Evolutionary conservation across 2,113 vertebrate species (phyloP), one percentile per base, ranked within the genome.

Genomic region (Puffinus mauretanicus): DNA sequence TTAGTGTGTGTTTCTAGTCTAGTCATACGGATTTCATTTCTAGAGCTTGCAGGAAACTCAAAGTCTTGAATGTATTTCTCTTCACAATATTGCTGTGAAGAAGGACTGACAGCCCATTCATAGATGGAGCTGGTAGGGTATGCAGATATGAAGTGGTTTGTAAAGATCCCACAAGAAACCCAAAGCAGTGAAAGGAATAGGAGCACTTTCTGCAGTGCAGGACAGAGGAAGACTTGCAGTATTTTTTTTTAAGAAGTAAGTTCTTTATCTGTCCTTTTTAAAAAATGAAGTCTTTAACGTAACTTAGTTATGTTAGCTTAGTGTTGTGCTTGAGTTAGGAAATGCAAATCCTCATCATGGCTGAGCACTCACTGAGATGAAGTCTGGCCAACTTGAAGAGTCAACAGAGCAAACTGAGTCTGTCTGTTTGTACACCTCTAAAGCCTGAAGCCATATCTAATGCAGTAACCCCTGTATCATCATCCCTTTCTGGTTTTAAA

Each of bases 121-220:
- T 14, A 52, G 30, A 20, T 10, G 15, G 20, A 64, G 15, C 15
- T 42, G 30, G 4, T 27, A 49, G 5, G 1, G 7, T 29, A n/a
- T 34, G n/a, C 7, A 24, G 46, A 26, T 42, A 51, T 11, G 8
- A 67, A 54, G 6, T 34, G 4, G 3, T 60, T 20, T 82, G 10
- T 40, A 40, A 89, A 55, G 8, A 27, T 52, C 9, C 5, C 13
- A 38, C 0, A 4, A 26, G 21, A 86, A 91, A 65, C 75, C 4
- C 16, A 32, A 54, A 51, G 7, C 5, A 67, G 15, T 5, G 6
- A 16, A 58, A 65, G 2, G 8, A 86, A 52, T 21, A 36, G 6
- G 5, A 81, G 0, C 5, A 17, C 2, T 49, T 78, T 22, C 2
- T 58, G 25, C 3, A 27, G 8, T 12, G 4, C 8, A 82, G 6